phyloP scores from a whole-genome alignment of 2,797 vertebrate genomes.

The Sciaenops ocellatus region DNA sequence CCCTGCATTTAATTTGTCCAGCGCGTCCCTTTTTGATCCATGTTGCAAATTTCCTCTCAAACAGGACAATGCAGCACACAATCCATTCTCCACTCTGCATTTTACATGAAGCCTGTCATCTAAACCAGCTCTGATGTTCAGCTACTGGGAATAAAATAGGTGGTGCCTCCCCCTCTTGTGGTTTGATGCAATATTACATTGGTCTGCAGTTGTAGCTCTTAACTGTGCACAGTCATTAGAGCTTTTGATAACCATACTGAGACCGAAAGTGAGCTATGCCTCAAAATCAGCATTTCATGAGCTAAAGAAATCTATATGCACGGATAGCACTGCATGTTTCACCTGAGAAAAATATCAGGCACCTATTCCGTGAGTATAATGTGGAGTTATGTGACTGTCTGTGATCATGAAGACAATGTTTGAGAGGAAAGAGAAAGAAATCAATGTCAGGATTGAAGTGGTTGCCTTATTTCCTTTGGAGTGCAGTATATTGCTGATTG shows the following conservation, averaged over 20 bases:
- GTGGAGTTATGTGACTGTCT: constrained; percentile 53
- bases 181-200: constrained; percentile 75
- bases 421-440: constrained; percentile 67
- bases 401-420: constrained; percentile 63
- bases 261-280: constrained; percentile 26
- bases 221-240: constrained; percentile 46
- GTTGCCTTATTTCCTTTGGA: constrained; percentile 76
- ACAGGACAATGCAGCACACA: constrained; percentile 16
- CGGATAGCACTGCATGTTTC: constrained; percentile 25
- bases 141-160: constrained; percentile 68
- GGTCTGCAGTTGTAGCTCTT: constrained; percentile 42
- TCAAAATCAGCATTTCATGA: constrained; percentile 45
- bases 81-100: constrained; percentile 34
- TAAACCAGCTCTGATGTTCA: constrained; percentile 51
- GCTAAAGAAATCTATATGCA: constrained; percentile 13
- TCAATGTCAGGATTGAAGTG: constrained; percentile 75
- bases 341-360: constrained; percentile 34
- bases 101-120: constrained; percentile 59
- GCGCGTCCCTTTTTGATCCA: constrained; percentile 45
- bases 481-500: constrained; percentile 78
- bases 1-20: constrained; percentile 58
- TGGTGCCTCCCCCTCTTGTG: constrained; percentile 79
- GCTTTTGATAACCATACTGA: constrained; percentile 26
- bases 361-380: constrained; percentile 39
- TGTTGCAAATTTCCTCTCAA: constrained; percentile 54